These are phyloP conservation scores for Platorchestia sp. DNA, from an alignment of 1,140 invertebrate species.

Conservation along the genomic window DNA sequence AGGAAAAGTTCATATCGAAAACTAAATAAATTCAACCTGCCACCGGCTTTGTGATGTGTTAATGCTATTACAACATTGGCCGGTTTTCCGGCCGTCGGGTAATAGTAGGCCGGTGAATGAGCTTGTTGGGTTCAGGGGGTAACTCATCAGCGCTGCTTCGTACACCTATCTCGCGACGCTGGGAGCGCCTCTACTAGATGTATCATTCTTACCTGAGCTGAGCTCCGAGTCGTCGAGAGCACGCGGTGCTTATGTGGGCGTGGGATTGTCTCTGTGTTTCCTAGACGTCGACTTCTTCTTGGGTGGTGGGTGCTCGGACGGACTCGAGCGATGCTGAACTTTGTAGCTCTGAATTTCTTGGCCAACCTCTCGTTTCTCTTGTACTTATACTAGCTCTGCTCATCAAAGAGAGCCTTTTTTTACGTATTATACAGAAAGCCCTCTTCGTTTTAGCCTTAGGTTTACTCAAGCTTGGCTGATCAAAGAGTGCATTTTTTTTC, in stretches of 20 bases:
- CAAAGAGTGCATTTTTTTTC: not conserved
- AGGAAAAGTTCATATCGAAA: not conserved
- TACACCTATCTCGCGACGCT: not conserved
- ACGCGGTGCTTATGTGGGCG: not conserved
- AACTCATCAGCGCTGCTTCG: not conserved
- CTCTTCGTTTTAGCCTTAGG: not conserved
- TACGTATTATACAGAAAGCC: not conserved
- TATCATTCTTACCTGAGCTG: not conserved
- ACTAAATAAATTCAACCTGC: not conserved
- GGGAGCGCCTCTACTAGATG: not conserved
- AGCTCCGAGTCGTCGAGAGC: not conserved
- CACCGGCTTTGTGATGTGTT: not conserved
- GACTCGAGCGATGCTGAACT: not conserved
- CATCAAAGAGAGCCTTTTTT: not conserved
- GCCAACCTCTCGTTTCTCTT: not conserved
- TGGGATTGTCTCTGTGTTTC: not conserved
- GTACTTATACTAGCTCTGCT: not conserved
- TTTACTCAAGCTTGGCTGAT: not conserved
- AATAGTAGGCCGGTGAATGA: not conserved
- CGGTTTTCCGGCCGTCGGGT: not conserved
- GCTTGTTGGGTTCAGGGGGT: not conserved
- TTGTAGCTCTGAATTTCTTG: not conserved
- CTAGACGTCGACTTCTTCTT: not conserved
- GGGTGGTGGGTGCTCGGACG: not conserved
- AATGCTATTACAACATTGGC: slow-evolving; percentile 8